Base-by-base conservation (phyloP, 2,888 invertebrate species). In the Caenorhabditis macrosperma region DNA sequence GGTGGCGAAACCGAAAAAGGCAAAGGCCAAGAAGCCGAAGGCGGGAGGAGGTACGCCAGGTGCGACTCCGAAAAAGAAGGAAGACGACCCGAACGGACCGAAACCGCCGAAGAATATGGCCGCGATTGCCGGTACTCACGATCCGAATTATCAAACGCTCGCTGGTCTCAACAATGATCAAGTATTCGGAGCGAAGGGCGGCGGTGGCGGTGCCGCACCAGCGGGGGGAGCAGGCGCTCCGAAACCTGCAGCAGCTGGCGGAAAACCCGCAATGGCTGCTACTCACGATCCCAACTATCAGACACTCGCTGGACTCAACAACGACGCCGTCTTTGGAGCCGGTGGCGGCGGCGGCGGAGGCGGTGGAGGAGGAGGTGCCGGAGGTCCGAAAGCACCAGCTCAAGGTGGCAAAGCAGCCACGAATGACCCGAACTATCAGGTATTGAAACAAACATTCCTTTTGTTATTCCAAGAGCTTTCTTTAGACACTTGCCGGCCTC, bases 91-190 rank as follows among this genome's bases (percentile, higher is more conserved):
- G 12, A 24, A 28, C 20, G 68, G 17, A 5, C 59, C 59, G 28
- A 69, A 69, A 33, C 68, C 68, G 17, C 68, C 68, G 28, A 69
- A 69, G 41, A 69, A 69, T 26, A 59, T 59, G 68, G 59, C 61
- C 15, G 54, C 41, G n/a, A 35, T 71, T 0, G 71, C 63, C 17
- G 71, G 52, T 5, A 71, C 71, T 22, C 46, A 54, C 0, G 71
- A 71, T 63, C 71, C 71, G 26, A 71, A 71, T 17, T 71, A 71
- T 63, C 71, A 71, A 17, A 71, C 71, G 9, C 30, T 71, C 24
- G 71, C 63, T 15, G 71, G 71, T 5, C 28, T 71, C 2, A 60
- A 71, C 12, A 71, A 71, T 44, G 71, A 71, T 33, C 61, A 60
- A 20, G 55, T 71, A 2, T 71, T 71, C 28, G 71, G 71, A 26